phyloP scores from a whole-genome alignment of 2,797 vertebrate species.

The Coilia nasus region DNA sequence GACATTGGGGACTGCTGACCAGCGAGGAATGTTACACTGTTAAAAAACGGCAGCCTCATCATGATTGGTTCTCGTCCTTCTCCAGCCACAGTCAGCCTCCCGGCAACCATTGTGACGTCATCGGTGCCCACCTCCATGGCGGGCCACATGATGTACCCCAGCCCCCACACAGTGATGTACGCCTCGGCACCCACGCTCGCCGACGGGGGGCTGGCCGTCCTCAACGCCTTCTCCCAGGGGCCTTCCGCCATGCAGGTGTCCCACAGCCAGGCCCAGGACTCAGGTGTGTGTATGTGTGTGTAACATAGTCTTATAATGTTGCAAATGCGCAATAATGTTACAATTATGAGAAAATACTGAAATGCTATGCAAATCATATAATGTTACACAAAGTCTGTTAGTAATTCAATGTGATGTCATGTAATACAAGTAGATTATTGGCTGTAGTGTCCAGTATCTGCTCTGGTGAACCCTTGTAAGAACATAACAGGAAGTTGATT shows the following conservation, averaged over 20 bases:
- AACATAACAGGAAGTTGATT: no score
- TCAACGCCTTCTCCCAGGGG: slow-evolving; percentile 95
- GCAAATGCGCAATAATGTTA: no score
- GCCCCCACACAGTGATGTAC: slow-evolving; percentile 95
- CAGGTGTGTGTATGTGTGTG: slow-evolving; percentile 70
- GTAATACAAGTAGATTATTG: no score
- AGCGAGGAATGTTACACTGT: background rate
- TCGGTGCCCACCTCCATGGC: slow-evolving; percentile 91
- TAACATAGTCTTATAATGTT: no score
- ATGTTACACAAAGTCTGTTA: no score
- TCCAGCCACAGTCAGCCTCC: slow-evolving; percentile 85
- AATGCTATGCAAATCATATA: no score
- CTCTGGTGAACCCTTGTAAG: no score
- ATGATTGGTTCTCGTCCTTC: background rate
- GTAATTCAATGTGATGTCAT: no score
- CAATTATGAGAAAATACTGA: no score
- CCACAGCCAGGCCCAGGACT: slow-evolving; percentile 88
- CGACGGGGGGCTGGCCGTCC: slow-evolving; percentile 92
- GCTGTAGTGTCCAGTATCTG: no score
- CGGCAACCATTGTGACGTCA: slow-evolving; percentile 95
- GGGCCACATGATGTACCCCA: slow-evolving; percentile 98
- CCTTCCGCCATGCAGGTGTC: slow-evolving; percentile 95
- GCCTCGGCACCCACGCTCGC: slow-evolving; percentile 87
- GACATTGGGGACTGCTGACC: slow-evolving; percentile 4
- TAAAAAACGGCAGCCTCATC: background rate